Conservation (phyloP, 2,797 vertebrate species). For the Crocidura indochinensis region DNA sequence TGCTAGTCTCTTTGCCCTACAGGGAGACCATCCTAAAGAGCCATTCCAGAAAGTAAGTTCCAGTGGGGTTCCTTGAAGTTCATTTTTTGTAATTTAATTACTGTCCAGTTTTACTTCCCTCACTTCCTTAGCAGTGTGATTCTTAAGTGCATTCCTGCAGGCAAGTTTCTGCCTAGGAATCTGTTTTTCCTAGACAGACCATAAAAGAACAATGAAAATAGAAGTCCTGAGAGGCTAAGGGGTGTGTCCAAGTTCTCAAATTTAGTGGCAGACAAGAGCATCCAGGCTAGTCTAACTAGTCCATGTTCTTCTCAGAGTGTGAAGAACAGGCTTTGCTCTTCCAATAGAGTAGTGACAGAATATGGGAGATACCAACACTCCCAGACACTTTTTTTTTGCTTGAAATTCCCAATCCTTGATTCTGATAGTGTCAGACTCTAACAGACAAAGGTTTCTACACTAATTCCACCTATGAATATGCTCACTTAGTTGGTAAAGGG, state of each 20-base stretch:
- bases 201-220: neutral
- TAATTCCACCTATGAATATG: neutral
- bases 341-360: neutral
- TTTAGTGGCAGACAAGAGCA: neutral
- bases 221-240: neutral
- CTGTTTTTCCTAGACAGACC: neutral
- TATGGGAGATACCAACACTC: neutral
- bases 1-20: neutral
- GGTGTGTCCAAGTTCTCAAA: slow-evolving; percentile 14
- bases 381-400: neutral
- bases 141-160: neutral
- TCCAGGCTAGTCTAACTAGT: neutral
- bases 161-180: neutral
- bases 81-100: neutral
- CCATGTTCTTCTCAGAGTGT: neutral
- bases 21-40: neutral
- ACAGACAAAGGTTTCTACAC: neutral
- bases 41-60: neutral
- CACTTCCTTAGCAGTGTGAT: neutral
- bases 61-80: neutral
- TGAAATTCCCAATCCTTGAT: neutral
- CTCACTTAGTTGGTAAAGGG: neutral
- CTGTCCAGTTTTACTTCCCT: neutral
- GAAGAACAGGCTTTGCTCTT: too few relatives aligned
- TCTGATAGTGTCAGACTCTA: neutral